Evolutionary conservation across 2,113 vertebrate species (phyloP).

Genomic region (Anhinga anhinga): DNA sequence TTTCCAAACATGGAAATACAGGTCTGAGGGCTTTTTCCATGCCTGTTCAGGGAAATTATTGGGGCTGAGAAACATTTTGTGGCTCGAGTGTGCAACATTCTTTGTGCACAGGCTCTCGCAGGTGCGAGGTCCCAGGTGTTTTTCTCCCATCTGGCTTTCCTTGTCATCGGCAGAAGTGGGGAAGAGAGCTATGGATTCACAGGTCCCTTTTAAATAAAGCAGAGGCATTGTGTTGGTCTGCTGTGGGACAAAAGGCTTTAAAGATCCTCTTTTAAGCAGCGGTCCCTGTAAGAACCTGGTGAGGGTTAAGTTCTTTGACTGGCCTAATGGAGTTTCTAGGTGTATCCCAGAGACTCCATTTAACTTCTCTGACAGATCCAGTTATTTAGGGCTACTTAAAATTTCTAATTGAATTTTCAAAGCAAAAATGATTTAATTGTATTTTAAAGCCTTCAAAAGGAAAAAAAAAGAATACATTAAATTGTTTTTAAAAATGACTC

Average conservation of each 20-base stretch:
- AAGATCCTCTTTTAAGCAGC: background rate
- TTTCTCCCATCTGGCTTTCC: background rate
- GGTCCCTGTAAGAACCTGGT: background rate
- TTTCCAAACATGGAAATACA: background rate
- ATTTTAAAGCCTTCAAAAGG: background rate
- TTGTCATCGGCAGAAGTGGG: background rate
- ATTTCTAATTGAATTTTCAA: background rate
- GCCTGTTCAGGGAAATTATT: background rate
- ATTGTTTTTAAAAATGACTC: background rate
- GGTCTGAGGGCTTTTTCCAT: background rate
- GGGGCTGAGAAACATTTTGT: background rate
- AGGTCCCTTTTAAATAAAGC: background rate
- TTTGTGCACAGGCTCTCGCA: background rate
- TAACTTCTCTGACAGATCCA: background rate
- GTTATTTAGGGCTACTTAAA: background rate
- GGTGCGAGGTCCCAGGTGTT: background rate
- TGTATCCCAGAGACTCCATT: background rate
- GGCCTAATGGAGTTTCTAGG: background rate
- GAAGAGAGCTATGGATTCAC: background rate
- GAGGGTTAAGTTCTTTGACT: background rate
- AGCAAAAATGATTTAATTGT: background rate
- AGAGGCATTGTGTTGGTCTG: background rate
- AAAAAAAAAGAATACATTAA: background rate
- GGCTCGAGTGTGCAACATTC: too few species aligned
- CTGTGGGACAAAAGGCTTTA: background rate